phyloP scores from a whole-genome alignment of 2,113 vertebrate species.

The Sinocyclocheilus anophthalmus region DNA sequence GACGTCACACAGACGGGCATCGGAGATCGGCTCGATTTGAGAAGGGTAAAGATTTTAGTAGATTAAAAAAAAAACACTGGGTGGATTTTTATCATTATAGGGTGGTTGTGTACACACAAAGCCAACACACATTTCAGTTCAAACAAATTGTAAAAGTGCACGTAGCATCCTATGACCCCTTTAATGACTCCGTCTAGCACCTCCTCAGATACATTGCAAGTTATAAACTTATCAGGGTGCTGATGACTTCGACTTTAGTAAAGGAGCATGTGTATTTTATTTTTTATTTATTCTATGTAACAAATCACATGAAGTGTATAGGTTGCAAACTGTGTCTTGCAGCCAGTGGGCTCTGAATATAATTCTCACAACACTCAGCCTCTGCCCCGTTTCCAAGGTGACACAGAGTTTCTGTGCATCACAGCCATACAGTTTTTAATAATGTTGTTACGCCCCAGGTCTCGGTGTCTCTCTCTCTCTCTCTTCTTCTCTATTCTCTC shows the following conservation, averaged over 20 bases:
- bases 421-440: slow-evolving; percentile 68
- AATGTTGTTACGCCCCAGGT: slow-evolving; percentile 64
- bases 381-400: slow-evolving; percentile 68
- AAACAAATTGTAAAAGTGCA: too few species aligned
- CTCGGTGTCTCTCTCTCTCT: slow-evolving; percentile 49
- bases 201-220: neutral
- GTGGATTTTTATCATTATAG: too few species aligned
- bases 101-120: too few species aligned
- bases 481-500: neutral
- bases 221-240: neutral
- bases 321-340: slow-evolving; percentile 2
- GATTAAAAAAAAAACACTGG: too few species aligned
- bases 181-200: slow-evolving; percentile 64
- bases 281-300: neutral
- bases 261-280: neutral
- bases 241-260: neutral
- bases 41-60: too few species aligned
- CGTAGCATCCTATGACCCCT: too few species aligned
- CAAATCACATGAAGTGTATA: neutral
- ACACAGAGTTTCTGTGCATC: slow-evolving; percentile 68
- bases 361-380: slow-evolving; percentile 61
- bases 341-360: slow-evolving; percentile 51
- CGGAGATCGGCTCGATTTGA: too few species aligned
- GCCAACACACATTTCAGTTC: too few species aligned
- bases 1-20: too few species aligned